Conservation (phyloP, 2,113 vertebrate species). For the Prolemur simus region DNA sequence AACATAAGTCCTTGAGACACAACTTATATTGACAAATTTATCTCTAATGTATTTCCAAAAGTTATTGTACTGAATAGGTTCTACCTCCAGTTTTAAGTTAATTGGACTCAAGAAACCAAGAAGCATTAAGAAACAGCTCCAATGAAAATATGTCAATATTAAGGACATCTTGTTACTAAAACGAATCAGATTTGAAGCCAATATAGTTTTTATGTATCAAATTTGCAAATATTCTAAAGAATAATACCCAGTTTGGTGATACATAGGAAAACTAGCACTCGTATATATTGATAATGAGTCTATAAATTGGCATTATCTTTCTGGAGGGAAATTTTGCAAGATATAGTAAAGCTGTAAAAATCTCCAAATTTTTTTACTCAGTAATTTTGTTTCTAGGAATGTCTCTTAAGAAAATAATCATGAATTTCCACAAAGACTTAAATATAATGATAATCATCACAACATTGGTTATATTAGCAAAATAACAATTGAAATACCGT, state of each 20-base stretch:
- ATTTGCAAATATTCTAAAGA: conserved; percentile 7
- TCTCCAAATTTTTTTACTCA: neutral
- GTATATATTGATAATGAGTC: neutral
- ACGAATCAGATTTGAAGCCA: conserved; percentile 8
- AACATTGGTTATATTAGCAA: neutral
- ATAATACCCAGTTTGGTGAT: neutral
- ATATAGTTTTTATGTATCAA: neutral
- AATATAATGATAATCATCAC: neutral
- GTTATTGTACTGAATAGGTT: neutral
- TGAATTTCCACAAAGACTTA: neutral
- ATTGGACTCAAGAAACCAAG: neutral
- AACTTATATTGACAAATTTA: neutral
- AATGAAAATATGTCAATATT: neutral
- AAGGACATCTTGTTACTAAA: conserved; percentile 6
- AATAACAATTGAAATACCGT: neutral
- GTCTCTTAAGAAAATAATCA: neutral
- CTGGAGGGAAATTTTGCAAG: neutral
- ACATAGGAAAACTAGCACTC: neutral
- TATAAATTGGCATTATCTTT: neutral
- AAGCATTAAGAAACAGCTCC: neutral
- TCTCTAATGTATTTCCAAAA: neutral
- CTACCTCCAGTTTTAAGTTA: neutral
- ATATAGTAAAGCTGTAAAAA: neutral
- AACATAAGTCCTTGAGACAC: neutral
- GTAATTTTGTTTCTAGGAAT: neutral